phyloP scores from a whole-genome alignment of 2,888 invertebrate genomes.

The Andrena camellia region DNA sequence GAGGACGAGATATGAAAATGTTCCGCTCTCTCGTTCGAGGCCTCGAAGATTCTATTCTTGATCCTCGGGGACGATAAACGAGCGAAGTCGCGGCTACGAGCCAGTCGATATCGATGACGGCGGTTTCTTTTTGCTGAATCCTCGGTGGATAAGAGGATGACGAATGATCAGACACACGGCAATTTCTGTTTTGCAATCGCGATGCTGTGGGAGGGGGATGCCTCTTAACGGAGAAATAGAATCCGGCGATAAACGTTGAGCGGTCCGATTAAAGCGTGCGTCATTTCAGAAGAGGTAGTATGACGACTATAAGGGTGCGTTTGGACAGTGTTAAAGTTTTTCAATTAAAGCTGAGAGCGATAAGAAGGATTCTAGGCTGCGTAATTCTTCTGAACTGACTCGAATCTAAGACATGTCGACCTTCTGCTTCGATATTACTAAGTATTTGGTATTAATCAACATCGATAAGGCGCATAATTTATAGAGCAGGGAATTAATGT shows the following conservation, averaged over 20 bases:
- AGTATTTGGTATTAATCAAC: slow-evolving; percentile 15
- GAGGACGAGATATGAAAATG: slow-evolving; percentile 47
- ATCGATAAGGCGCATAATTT: slow-evolving; percentile 25
- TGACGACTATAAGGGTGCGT: too few species aligned
- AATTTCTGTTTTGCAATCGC: neutral
- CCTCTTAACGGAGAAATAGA: too few species aligned
- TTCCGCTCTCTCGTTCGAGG: slow-evolving; percentile 50
- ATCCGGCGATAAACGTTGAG: too few species aligned
- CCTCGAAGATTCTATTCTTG: slow-evolving; percentile 44
- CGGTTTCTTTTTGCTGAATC: neutral
- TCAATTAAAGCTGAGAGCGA: too few species aligned
- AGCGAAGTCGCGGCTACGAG: neutral
- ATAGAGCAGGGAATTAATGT: slow-evolving; percentile 12
- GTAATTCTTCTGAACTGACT: too few species aligned
- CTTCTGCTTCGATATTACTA: neutral
- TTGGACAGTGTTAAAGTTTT: too few species aligned
- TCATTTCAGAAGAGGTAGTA: too few species aligned
- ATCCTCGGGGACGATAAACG: slow-evolving; percentile 44
- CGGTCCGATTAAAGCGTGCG: too few species aligned
- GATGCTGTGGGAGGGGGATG: too few species aligned
- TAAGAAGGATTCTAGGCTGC: too few species aligned
- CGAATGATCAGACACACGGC: neutral
- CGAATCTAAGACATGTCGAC: neutral
- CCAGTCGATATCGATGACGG: slow-evolving; percentile 38
- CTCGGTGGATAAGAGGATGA: slow-evolving; percentile 10